Evolutionary conservation across 2,113 vertebrate genomes (phyloP), one percentile per base, ranked within the genome.

Genomic region (Cyanoramphus novaezelandiae): DNA sequence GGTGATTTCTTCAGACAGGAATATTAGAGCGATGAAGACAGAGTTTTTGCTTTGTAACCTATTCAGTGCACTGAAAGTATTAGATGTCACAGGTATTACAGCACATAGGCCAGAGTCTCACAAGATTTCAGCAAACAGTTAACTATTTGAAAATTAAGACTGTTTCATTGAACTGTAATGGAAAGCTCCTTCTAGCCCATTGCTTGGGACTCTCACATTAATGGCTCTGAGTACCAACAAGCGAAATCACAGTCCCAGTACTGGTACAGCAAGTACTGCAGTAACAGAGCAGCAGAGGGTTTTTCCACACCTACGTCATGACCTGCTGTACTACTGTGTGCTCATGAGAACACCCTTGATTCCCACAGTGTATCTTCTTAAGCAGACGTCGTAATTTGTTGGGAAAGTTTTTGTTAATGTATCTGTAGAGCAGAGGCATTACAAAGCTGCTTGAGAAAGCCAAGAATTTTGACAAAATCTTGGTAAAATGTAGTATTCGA

Each of bases 361-460:
- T 97, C 60, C 98, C 95, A 59, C 99, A 99, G 93, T 98, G 98
- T 78, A 99, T 95, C 97, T 98, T 98, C 96, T 98, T 98, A 29
- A 99, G 97, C 89, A 99, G 97, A 75, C 98, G 97, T 72, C 98
- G 98, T 7, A 99, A 96, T 96, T 99, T 99, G 96, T 97, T 95
- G 27, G 99, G 98, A 41, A 99, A 99, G 97, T 98, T 99, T 95
- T 98, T 99, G 98, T 99, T 99, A 94, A 99, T 98, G 44, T 98
- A 98, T 82, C 98, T 98, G 94, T 99, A 99, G 82, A 99, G 98
- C 74, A 99, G 98, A 1, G 99, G 99, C 95, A 98, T 99, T 11
- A 98, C 98, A 7, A 99, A 98, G 88, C 99, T 99, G 97, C 99
- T 99, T 5, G 98, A 98, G 90, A 99, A 99, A 16, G 99, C 99